Evolutionary conservation across 2,888 invertebrate species (phyloP).

Genomic region (Drosophila tripunctata): DNA sequence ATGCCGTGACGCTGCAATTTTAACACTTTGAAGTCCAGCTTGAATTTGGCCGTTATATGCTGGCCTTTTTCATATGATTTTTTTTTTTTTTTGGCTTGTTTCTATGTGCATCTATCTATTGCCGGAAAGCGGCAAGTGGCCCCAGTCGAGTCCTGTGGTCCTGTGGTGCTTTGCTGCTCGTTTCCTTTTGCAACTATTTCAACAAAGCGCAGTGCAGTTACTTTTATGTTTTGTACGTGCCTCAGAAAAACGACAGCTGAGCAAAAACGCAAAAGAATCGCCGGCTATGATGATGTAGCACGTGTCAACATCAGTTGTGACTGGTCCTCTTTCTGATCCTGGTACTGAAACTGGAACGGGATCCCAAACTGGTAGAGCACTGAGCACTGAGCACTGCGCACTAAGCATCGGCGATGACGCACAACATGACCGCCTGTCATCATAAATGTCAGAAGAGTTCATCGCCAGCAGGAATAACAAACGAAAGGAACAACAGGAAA

Average conservation of each 20-base stretch:
- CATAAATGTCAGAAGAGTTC: conserved; percentile 66
- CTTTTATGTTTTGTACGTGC: conserved; percentile 78
- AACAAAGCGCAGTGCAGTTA: conserved; percentile 79
- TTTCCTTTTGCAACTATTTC: conserved; percentile 76
- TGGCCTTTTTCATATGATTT: conserved; percentile 17
- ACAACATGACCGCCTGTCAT: conserved; percentile 72
- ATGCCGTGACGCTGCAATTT: conserved; percentile 67
- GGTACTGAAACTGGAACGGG: not conserved
- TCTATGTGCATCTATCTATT: conserved; percentile 24
- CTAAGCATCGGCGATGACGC: conserved; percentile 14
- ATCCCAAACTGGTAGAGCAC: not conserved
- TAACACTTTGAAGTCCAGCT: conserved; percentile 76
- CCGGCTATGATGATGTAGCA: conserved; percentile 77
- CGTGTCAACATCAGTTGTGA: conserved; percentile 74
- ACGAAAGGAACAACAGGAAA: conserved; percentile 15
- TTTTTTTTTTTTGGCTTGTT: not conserved
- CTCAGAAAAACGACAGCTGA: conserved; percentile 58
- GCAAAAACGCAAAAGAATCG: conserved; percentile 57
- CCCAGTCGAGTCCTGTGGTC: conserved; percentile 30
- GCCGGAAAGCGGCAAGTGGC: conserved; percentile 14
- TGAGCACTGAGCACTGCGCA: not conserved
- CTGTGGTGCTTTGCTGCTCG: conserved; percentile 63
- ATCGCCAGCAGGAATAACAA: conserved; percentile 10
- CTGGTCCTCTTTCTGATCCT: conserved; percentile 11
- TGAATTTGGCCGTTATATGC: conserved; percentile 63